Conservation (phyloP, 1,140 invertebrate genomes). For the Nylanderia fulva region DNA sequence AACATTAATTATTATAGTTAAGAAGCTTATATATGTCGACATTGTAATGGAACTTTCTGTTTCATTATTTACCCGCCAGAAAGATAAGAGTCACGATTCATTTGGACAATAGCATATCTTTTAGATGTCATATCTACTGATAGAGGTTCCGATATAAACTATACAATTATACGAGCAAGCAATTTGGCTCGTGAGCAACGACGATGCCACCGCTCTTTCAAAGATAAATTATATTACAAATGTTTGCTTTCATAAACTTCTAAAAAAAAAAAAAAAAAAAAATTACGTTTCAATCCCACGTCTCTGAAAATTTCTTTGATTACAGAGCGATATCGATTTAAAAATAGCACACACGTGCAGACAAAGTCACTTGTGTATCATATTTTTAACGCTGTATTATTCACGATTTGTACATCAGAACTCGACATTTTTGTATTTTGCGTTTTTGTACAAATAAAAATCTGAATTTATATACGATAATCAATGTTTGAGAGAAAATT, state of each 20-base stretch:
- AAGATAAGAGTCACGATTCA: not conserved
- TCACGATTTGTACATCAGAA: not conserved
- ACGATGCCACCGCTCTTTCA: not conserved
- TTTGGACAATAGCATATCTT: not conserved
- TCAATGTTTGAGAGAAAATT: not conserved
- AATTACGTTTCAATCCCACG: not conserved
- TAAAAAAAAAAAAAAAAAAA: not conserved
- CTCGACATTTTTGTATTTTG: not conserved
- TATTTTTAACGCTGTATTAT: not conserved
- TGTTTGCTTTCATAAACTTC: not conserved
- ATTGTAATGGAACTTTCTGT: not conserved
- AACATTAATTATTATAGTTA: not conserved
- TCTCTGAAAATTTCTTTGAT: not conserved
- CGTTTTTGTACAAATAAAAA: not conserved
- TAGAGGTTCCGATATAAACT: constrained; percentile 27
- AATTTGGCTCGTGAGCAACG: not conserved
- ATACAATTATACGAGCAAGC: not conserved
- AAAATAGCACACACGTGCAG: constrained; percentile 11
- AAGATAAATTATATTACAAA: constrained; percentile 17
- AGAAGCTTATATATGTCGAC: not conserved
- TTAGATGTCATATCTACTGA: not conserved
- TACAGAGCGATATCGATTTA: constrained; percentile 11
- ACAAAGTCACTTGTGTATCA: constrained; percentile 8
- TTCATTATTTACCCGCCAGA: not conserved
- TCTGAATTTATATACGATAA: not conserved